Percentiles rank a stretch among this genome's conserved stretches.
Evolutionary conservation across 2,888 invertebrate genomes (phyloP).

Genomic region (Melinaea menophilus): DNA sequence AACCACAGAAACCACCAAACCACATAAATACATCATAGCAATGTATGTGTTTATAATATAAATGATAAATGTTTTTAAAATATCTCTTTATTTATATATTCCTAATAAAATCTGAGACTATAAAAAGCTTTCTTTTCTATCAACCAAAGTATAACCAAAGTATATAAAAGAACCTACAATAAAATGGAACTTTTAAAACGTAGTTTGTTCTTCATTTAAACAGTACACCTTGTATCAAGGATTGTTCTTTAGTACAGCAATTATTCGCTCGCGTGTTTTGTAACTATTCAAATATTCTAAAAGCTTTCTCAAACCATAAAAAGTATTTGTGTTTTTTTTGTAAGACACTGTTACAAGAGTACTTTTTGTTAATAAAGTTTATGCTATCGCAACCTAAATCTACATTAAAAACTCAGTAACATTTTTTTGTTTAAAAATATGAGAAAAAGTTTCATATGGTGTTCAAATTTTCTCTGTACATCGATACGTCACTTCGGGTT

Average conservation of each 20-base stretch:
- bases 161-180: conserved; percentile 11
- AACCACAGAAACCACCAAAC: too few relatives aligned
- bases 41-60: too few relatives aligned
- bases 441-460: not conserved
- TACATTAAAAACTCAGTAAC: too few relatives aligned
- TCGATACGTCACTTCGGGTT: conserved; percentile 59
- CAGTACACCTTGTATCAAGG: not conserved
- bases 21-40: too few relatives aligned
- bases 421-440: too few relatives aligned
- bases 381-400: too few relatives aligned
- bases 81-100: too few relatives aligned
- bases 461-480: conserved; percentile 47
- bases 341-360: not conserved
- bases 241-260: conserved; percentile 5
- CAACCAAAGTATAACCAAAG: too few relatives aligned
- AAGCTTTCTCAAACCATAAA: not conserved
- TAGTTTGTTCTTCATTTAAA: conserved; percentile 1
- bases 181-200: conserved; percentile 4
- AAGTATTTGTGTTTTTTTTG: not conserved
- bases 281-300: not conserved
- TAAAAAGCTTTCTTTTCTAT: not conserved
- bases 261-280: conserved; percentile 3
- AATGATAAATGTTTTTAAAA: too few relatives aligned
- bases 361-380: too few relatives aligned
- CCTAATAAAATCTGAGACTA: too few relatives aligned